A percentile compares a stretch with the other conserved stretches of the same genome.
phyloP scores from a whole-genome alignment of 2,113 vertebrate genomes.

The Ondatra zibethicus region DNA sequence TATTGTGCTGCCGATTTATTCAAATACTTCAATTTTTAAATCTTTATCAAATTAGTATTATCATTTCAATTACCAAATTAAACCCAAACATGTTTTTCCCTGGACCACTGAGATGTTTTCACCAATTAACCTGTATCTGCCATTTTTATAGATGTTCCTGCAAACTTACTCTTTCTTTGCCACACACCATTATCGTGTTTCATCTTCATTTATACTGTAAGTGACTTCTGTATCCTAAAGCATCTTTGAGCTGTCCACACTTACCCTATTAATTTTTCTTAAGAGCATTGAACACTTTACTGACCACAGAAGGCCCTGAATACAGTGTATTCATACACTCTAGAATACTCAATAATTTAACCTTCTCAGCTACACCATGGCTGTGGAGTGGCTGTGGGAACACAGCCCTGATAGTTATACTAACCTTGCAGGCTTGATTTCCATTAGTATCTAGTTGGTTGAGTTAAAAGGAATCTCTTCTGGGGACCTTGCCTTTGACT shows the following conservation, averaged over 20 bases:
- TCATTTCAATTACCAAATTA: not conserved
- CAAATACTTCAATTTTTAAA: not conserved
- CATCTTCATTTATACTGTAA: not conserved
- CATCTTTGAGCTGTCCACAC: not conserved
- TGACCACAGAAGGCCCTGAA: not conserved
- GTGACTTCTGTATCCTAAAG: not conserved
- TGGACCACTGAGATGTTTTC: not conserved
- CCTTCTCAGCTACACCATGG: too few species aligned
- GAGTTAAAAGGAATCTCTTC: too few species aligned
- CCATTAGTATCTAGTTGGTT: too few species aligned
- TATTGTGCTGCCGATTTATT: not conserved
- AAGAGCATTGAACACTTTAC: not conserved
- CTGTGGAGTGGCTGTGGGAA: too few species aligned
- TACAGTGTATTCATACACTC: not conserved
- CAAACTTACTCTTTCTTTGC: not conserved
- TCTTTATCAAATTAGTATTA: not conserved
- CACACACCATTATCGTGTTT: not conserved
- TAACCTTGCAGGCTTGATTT: too few species aligned
- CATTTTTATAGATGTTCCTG: not conserved
- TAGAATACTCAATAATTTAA: not conserved
- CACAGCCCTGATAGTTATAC: too few species aligned
- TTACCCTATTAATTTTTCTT: not conserved
- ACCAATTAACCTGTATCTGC: not conserved
- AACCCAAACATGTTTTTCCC: not conserved
- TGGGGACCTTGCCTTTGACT: too few species aligned